Base-by-base conservation (phyloP, 2,888 invertebrate genomes). In the Arrhopalites spinosus region DNA sequence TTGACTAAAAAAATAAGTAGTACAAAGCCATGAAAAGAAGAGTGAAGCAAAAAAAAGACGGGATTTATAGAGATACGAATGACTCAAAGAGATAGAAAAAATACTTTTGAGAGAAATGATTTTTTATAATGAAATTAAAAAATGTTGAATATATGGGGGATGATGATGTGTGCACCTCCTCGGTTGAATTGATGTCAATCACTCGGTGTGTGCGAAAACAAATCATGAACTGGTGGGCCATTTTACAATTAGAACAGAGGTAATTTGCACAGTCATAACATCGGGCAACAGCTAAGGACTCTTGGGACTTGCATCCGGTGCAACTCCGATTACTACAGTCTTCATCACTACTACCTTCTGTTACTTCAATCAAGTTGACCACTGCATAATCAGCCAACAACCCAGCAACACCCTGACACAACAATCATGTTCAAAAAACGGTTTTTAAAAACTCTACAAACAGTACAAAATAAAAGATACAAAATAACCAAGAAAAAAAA, bases 201-300 rank as follows among this genome's bases (percentile, higher is more conserved):
- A 97, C 95, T 76, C 95, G 91, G 87, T 98, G 97, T 79, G 96
- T 96, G 86, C 96, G 96, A 87, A 98, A 98, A 86, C 97, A 98
- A 87, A 97, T 96, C 97, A 98, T 98, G 86, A 94, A 96, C 87
- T 97, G 95, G 87, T 98, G 98, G 79, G 98, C 98, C 91, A 96
- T 96, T 84, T 96, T 95, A 90, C 98, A 98, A 86, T 96, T 96
- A 77, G 94, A 92, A 88, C 98, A 98, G 83, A 99, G 90, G 86
- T 93, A 95, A 86, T 96, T 96, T 84, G 94, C 93, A 87, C 98
- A 99, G 86, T 98, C 97, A 84, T 95, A 93, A 87, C 97, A 98
- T 85, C 95, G 93, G 78, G 96, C 96, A 76, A 96, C 94, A 67
- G 97, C 97, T 90, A 93, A 93, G 25, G 94, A 91, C 86, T 96